Evolutionary conservation across 2,888 invertebrate genomes (phyloP).

Genomic region (Enchytraeus crypticus): DNA sequence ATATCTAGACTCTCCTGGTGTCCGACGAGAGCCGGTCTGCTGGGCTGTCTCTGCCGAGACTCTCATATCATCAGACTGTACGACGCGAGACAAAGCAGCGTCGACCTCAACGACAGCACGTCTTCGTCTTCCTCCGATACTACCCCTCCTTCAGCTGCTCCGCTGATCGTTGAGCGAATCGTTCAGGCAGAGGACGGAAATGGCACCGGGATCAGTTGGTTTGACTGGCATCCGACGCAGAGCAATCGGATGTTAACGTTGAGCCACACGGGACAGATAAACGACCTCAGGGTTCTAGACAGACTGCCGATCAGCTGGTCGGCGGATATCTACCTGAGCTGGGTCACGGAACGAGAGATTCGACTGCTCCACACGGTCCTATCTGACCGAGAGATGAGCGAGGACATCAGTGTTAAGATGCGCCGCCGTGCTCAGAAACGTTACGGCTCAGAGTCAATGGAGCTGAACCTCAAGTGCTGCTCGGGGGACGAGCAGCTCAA

Average conservation of each 20-base stretch:
- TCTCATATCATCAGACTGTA: too few relatives aligned
- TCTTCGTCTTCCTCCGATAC: too few relatives aligned
- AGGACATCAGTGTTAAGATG: slow-evolving; percentile 68
- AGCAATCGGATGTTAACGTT: slow-evolving; percentile 68
- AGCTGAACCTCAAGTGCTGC: slow-evolving; percentile 4
- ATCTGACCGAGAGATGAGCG: slow-evolving; percentile 48
- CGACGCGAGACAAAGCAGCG: too few relatives aligned
- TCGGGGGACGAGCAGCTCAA: slow-evolving; percentile 61
- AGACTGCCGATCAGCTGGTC: slow-evolving; percentile 71
- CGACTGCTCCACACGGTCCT: slow-evolving; percentile 57
- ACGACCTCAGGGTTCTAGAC: slow-evolving; percentile 70
- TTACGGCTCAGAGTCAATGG: slow-evolving; percentile 68
- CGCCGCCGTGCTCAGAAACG: slow-evolving; percentile 62
- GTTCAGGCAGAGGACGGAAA: too few relatives aligned
- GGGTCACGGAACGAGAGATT: slow-evolving; percentile 65
- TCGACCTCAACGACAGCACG: too few relatives aligned
- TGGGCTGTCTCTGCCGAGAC: too few relatives aligned
- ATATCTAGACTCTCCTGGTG: too few relatives aligned
- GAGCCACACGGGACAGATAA: slow-evolving; percentile 57
- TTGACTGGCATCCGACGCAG: slow-evolving; percentile 78
- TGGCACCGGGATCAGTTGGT: too few relatives aligned
- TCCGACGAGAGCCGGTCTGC: too few relatives aligned
- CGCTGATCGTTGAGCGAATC: too few relatives aligned
- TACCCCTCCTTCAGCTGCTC: too few relatives aligned
- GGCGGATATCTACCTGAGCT: slow-evolving; percentile 62